Base-by-base conservation (phyloP, 2,888 invertebrate species). In the Ormyrus rosae region DNA sequence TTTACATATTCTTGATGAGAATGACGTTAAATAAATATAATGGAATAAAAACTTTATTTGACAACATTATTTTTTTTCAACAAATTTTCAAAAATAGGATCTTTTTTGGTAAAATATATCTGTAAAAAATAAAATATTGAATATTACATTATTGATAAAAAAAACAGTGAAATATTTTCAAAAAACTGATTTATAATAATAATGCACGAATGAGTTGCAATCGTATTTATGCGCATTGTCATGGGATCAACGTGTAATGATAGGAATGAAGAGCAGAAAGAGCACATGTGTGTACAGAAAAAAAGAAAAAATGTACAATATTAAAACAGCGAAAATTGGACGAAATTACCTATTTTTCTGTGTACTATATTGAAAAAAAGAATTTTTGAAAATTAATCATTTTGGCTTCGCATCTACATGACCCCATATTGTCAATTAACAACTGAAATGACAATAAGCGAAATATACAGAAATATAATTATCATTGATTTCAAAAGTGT, bases 171-270 rank as follows among this genome's bases (percentile, higher is more conserved):
- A 34, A 34, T 34, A 34, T 34, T 34, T 34, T 34, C 7, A 34
- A 58, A 53, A 34, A 6, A 19, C 11, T 48, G 61, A n/a, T 46
- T 46, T 73, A 11, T 11, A n/a, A 45, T 69, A 60, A 50, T 70
- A 34, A 65, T 73, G 82, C 83, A 82, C 75, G 82, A 84, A 83
- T 85, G 82, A 84, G 82, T 85, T 88, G 85, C 84, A 86, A 84
- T 84, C 84, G 82, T 61, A 83, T 75, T 81, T 69, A 82, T 81
- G 83, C 81, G 78, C 84, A 84, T 83, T 75, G 83, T 82, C 82
- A 84, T 81, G 86, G 86, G 85, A 86, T 85, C 86, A 86, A 87
- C 83, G 84, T 78, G 84, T 76, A 78, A 81, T 80, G 81, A 83
- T 81, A 83, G 78, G 9, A 64, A 64, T 34, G 45, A 11, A 45